These are phyloP conservation scores for Caenorhabditis sp. DNA, from an alignment of 2,888 invertebrate species.

Conservation along the genomic window DNA sequence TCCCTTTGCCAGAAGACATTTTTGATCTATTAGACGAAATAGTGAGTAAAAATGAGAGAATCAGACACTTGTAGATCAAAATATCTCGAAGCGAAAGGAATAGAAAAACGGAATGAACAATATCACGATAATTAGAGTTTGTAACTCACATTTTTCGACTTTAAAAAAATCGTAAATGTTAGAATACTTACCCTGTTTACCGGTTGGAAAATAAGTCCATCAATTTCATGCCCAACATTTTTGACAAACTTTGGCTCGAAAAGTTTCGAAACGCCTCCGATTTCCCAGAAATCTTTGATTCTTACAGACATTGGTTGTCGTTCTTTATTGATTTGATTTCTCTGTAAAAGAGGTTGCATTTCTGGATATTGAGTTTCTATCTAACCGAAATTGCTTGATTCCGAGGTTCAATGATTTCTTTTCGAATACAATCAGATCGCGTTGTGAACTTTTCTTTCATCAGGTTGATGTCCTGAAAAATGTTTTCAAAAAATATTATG, in stretches of 20 bases:
- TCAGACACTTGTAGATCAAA: too few species aligned
- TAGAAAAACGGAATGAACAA: too few species aligned
- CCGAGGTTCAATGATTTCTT: slow-evolving; percentile 76
- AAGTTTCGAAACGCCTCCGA: slow-evolving; percentile 47
- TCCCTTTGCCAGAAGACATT: too few species aligned
- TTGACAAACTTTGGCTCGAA: slow-evolving; percentile 82
- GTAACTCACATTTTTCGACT: too few species aligned
- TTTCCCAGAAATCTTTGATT: slow-evolving; percentile 79
- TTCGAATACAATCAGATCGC: slow-evolving; percentile 81
- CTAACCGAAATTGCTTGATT: slow-evolving; percentile 79
- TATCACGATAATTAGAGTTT: too few species aligned
- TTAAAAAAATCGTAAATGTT: too few species aligned
- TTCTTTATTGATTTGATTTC: slow-evolving; percentile 34
- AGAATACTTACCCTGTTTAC: slow-evolving; percentile 76
- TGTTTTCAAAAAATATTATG: too few species aligned
- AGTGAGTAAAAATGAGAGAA: too few species aligned
- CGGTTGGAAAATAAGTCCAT: slow-evolving; percentile 97
- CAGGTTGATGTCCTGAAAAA: slow-evolving; percentile 78
- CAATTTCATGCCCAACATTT: slow-evolving; percentile 89
- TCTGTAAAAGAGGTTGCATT: too few species aligned
- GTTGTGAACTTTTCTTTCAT: slow-evolving; percentile 82
- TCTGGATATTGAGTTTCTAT: too few species aligned
- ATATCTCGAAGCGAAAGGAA: too few species aligned
- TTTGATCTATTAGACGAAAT: too few species aligned
- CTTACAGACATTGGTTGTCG: slow-evolving; percentile 76